Conservation (phyloP, 2,888 invertebrate genomes). For the Chaetoderma sp. region DNA sequence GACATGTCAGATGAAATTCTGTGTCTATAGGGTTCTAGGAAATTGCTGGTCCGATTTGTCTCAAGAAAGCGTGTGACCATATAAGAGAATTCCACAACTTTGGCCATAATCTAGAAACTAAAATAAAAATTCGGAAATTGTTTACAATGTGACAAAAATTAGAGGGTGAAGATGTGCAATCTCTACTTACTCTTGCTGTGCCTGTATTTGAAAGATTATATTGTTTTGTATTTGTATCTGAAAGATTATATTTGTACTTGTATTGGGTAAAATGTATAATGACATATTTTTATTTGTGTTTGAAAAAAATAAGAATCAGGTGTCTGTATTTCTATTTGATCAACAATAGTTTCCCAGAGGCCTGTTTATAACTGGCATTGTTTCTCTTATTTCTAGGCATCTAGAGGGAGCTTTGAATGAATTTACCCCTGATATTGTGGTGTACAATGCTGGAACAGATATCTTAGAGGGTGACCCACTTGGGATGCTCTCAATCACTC, state of each 20-base stretch:
- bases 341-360: not conserved
- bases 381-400: slow-evolving; percentile 72
- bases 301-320: not conserved
- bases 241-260: not conserved
- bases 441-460: slow-evolving; percentile 96
- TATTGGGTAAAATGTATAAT: not conserved
- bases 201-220: too few relatives aligned
- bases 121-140: too few relatives aligned
- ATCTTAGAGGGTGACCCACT: slow-evolving; percentile 83
- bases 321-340: not conserved
- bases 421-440: slow-evolving; percentile 80
- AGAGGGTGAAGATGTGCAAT: too few relatives aligned
- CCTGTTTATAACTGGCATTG: not conserved
- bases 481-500: slow-evolving; percentile 79
- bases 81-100: too few relatives aligned
- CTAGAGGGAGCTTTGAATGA: slow-evolving; percentile 78
- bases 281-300: not conserved
- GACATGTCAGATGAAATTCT: too few relatives aligned
- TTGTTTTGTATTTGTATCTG: too few relatives aligned
- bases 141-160: too few relatives aligned
- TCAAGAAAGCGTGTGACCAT: too few relatives aligned
- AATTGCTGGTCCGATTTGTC: too few relatives aligned
- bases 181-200: too few relatives aligned
- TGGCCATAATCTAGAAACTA: too few relatives aligned
- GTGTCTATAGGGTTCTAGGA: too few relatives aligned